Percentiles rank a stretch among this genome's conserved stretches.
Conservation (phyloP, 2,888 invertebrate genomes). For the Zaprionus lineosus region DNA sequence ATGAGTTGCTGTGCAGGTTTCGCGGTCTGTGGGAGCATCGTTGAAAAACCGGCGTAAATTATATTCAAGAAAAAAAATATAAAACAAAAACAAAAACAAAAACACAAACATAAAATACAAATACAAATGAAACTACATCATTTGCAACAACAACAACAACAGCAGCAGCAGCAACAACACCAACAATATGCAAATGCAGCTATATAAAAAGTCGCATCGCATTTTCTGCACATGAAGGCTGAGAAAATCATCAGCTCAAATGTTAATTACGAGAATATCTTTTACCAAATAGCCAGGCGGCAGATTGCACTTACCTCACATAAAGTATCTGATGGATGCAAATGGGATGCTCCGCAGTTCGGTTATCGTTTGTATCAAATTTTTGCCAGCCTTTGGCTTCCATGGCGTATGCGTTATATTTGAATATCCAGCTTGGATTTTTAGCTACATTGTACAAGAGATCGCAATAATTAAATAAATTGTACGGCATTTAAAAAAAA, state of each 20-base stretch:
- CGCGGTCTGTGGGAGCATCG: conserved; percentile 71
- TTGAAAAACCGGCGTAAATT: conserved; percentile 71
- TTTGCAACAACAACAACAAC: conserved; percentile 19
- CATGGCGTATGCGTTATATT: conserved; percentile 34
- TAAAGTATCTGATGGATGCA: conserved; percentile 59
- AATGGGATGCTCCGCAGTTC: conserved; percentile 10
- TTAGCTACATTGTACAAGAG: background rate
- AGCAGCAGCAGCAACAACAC: conserved; percentile 9
- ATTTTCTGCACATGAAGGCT: conserved; percentile 72
- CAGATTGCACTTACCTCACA: conserved; percentile 50
- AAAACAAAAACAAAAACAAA: conserved; percentile 7
- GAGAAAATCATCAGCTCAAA: conserved; percentile 79
- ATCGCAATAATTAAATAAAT: background rate
- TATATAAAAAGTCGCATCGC: conserved; percentile 37
- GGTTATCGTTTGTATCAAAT: background rate
- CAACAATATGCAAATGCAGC: conserved; percentile 40
- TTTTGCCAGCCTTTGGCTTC: conserved; percentile 21
- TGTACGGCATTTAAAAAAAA: background rate
- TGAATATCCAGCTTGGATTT: background rate
- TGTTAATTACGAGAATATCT: conserved; percentile 76
- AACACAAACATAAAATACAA: background rate
- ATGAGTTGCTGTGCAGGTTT: conserved; percentile 73
- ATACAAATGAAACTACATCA: conserved; percentile 18
- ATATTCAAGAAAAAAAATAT: conserved; percentile 53
- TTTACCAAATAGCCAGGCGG: conserved; percentile 41